A percentile compares a stretch with the other conserved stretches of the same genome.
Conservation (phyloP, 2,888 invertebrate genomes). For the Xylocampa areola region DNA sequence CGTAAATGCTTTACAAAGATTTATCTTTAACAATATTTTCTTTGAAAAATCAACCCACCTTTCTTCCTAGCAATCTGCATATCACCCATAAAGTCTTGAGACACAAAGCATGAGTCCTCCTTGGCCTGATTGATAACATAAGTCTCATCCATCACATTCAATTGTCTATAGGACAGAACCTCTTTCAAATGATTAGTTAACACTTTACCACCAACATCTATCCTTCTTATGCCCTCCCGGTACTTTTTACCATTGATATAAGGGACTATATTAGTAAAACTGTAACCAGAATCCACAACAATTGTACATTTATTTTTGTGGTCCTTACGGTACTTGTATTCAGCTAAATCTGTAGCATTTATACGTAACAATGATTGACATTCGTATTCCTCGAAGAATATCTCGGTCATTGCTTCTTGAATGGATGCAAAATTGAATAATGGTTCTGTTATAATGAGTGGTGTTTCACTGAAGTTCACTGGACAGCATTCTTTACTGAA, state of each 20-base stretch:
- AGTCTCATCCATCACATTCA: slow-evolving; percentile 99
- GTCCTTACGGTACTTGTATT: slow-evolving; percentile 91
- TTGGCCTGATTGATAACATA: slow-evolving; percentile 99
- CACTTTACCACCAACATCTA: slow-evolving; percentile 99
- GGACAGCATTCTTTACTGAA: slow-evolving; percentile 96
- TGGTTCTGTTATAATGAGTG: slow-evolving; percentile 97
- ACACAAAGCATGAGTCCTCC: slow-evolving; percentile 98
- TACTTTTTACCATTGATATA: slow-evolving; percentile 94
- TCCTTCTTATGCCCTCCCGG: slow-evolving; percentile 92
- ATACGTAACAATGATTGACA: slow-evolving; percentile 94
- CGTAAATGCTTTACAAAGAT: too few relatives aligned
- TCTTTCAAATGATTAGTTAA: slow-evolving; percentile 99
- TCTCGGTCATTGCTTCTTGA: slow-evolving; percentile 98
- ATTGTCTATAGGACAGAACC: slow-evolving; percentile 97
- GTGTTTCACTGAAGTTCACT: slow-evolving; percentile 93
- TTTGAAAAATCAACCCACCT: slow-evolving; percentile 64
- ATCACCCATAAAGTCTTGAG: slow-evolving; percentile 94
- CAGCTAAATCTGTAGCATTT: slow-evolving; percentile 95
- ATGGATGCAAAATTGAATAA: slow-evolving; percentile 97
- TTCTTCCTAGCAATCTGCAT: slow-evolving; percentile 91
- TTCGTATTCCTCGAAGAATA: slow-evolving; percentile 99
- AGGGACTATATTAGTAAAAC: slow-evolving; percentile 98
- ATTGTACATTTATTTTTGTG: slow-evolving; percentile 92
- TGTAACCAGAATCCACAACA: slow-evolving; percentile 98
- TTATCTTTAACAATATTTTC: too few relatives aligned